Conservation (phyloP, 2,888 invertebrate genomes). For the Tenthredo distinguenda region DNA sequence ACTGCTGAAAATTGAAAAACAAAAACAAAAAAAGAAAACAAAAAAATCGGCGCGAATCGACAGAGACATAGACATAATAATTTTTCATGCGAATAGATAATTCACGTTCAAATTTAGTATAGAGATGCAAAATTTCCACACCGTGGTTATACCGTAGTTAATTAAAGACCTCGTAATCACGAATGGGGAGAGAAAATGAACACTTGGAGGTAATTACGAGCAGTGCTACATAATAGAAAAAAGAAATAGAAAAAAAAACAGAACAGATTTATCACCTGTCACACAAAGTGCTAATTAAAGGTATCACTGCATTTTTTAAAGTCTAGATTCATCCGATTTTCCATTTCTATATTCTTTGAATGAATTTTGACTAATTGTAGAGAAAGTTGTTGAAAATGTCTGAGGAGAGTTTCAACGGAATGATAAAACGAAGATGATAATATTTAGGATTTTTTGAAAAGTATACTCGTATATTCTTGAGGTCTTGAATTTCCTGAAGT, state of each 20-base stretch:
- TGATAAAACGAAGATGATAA: background rate
- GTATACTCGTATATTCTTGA: background rate
- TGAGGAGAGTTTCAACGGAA: background rate
- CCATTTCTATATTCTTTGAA: background rate
- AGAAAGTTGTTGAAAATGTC: background rate
- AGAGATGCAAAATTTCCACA: background rate
- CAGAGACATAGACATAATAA: background rate
- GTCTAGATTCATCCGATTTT: background rate
- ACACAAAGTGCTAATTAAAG: background rate
- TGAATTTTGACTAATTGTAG: background rate
- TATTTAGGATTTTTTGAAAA: background rate
- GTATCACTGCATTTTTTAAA: background rate
- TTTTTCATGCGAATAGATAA: background rate
- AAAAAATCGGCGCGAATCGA: background rate
- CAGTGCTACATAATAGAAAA: background rate
- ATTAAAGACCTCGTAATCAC: background rate
- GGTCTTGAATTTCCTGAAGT: background rate
- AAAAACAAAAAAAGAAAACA: background rate
- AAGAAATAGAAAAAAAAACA: background rate
- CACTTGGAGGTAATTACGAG: background rate
- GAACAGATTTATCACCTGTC: background rate
- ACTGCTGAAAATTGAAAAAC: background rate
- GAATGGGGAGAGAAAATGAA: background rate
- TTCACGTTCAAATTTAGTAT: background rate
- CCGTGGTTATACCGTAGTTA: background rate